These are phyloP conservation scores for Cosmia pyralina DNA, from an alignment of 2,888 invertebrate species.

Conservation along the genomic window DNA sequence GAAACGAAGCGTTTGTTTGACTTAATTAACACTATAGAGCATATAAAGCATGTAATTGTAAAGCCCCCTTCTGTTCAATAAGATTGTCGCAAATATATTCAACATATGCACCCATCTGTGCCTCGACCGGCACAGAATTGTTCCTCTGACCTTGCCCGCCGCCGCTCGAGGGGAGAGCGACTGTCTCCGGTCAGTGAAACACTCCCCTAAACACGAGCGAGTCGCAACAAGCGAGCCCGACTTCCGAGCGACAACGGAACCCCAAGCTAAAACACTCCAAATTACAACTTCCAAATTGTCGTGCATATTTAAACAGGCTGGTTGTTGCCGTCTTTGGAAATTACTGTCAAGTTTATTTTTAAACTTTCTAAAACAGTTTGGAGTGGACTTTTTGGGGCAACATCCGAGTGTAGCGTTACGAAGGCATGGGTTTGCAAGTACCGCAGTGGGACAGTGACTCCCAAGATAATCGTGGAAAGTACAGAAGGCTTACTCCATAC, in stretches of 20 bases:
- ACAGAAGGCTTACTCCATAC: slow-evolving; percentile 6
- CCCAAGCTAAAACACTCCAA: slow-evolving; percentile 43
- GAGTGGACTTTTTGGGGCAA: slow-evolving; percentile 20
- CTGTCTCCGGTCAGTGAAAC: slow-evolving; percentile 11
- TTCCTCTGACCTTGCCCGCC: slow-evolving; percentile 15
- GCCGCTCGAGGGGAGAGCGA: background rate
- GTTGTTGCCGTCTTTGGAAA: slow-evolving; percentile 39
- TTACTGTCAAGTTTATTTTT: slow-evolving; percentile 55
- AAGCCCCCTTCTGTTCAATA: background rate
- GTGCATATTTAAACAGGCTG: slow-evolving; percentile 47
- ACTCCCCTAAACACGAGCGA: slow-evolving; percentile 26
- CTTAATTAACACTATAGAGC: too few relatives aligned
- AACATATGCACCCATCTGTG: slow-evolving; percentile 19
- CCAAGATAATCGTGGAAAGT: background rate
- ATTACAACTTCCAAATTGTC: slow-evolving; percentile 46
- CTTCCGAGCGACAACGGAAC: slow-evolving; percentile 6
- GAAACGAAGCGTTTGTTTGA: background rate
- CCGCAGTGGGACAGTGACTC: background rate
- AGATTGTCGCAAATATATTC: slow-evolving; percentile 14
- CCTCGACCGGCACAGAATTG: background rate
- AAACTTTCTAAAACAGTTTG: slow-evolving; percentile 34
- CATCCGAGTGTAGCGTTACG: slow-evolving; percentile 4
- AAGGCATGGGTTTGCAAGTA: slow-evolving; percentile 3
- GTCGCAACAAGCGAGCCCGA: background rate
- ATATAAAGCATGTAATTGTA: background rate